Percentiles rank a stretch among this genome's conserved stretches.
phyloP scores from a whole-genome alignment of 2,888 invertebrate genomes.

The Euphydryas editha region DNA sequence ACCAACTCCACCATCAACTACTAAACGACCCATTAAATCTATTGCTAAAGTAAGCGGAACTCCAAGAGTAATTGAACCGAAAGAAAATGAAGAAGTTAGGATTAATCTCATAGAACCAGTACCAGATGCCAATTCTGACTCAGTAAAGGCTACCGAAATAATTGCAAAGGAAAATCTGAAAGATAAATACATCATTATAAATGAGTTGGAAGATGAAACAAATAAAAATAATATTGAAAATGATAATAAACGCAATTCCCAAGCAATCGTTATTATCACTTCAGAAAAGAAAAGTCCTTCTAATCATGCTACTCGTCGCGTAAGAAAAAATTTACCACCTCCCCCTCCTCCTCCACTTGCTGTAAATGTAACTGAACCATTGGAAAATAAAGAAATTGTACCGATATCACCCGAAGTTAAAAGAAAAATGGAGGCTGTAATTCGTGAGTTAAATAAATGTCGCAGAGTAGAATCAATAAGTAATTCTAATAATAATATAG shows the following conservation, averaged over 20 bases:
- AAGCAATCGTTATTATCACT: constrained; percentile 22
- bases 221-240: constrained; percentile 19
- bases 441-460: constrained; percentile 80
- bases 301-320: constrained; percentile 63
- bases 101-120: constrained; percentile 50
- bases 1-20: constrained; percentile 65
- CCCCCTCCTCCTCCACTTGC: constrained; percentile 69
- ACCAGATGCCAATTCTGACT: constrained; percentile 47
- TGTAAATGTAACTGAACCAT: constrained; percentile 45
- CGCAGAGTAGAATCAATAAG: constrained; percentile 64
- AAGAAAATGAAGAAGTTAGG: constrained; percentile 52
- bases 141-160: constrained; percentile 44
- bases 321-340: constrained; percentile 74
- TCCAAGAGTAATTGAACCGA: constrained; percentile 65
- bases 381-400: constrained; percentile 53
- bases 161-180: constrained; percentile 48
- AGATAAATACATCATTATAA: constrained; percentile 25
- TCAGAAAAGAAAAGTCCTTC: constrained; percentile 57
- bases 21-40: constrained; percentile 61
- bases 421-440: constrained; percentile 85
- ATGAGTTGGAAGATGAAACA: constrained; percentile 14
- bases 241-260: constrained; percentile 28
- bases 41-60: constrained; percentile 74
- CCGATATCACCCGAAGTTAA: constrained; percentile 81
- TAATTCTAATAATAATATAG: constrained; percentile 53